Evolutionary conservation across 2,888 invertebrate species (phyloP), one percentile per base, ranked within the genome.

Genomic region (Pollenia griseotomentosa): DNA sequence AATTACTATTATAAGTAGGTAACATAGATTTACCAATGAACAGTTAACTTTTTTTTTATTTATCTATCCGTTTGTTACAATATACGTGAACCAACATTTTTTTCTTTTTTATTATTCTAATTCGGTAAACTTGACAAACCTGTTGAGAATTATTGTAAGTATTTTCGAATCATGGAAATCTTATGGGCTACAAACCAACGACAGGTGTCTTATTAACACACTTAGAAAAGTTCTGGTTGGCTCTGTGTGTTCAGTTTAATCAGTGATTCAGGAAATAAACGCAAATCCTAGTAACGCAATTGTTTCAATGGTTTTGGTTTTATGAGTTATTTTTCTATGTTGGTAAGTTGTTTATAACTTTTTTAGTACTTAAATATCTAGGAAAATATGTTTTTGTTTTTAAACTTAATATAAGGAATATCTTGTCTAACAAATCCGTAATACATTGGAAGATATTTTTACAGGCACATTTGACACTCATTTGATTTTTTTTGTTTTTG

Each of bases 21-120:
- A 84, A 87, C 84, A 87, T 70, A 87, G 87, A 86, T 87, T 84
- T 87, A 77, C 51, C 71, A 83, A 80, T 77, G 77, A 80, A 86
- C 86, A 75, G 86, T 86, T 83, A 86, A 79, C 46, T 48, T 33
- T 73, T n/a, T 75, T 83, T 46, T 51, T 51, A n/a, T 66, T 66
- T 73, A 57, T 75, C 40, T 61, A 55, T 16, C 14, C 42, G 46
- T 53, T n/a, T 9, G 11, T 33, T 57, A 51, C n/a, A 6, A 33
- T 33, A 6, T 33, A 6, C 16, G 7, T 14, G 6, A 53, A 48
- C 42, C 16, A 79, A 14, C 61, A 79, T 9, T 40, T 40, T 53
- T 11, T 19, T 51, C 59, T 57, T 48, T 51, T 23, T n/a, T 53
- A 57, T 57, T 59, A 68, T 68, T 79, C 48, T 40, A 44, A 80